These are phyloP conservation scores for Plusia festucae DNA, from an alignment of 2,888 invertebrate species.

Conservation along the genomic window DNA sequence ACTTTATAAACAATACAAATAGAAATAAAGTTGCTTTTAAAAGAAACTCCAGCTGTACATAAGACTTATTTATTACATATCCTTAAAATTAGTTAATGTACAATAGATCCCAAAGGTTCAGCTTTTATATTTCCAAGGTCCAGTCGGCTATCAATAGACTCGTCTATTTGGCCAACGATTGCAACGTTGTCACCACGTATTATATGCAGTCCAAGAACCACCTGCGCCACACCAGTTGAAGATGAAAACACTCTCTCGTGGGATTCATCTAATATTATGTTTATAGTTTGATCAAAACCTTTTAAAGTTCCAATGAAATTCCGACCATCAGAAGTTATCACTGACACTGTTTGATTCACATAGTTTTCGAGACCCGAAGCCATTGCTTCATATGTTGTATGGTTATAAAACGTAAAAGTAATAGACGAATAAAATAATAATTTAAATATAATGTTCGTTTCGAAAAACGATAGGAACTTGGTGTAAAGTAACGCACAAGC, in stretches of 20 bases:
- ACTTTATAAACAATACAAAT: background rate
- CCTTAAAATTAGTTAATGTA: slow-evolving; percentile 91
- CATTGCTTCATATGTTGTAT: slow-evolving; percentile 84
- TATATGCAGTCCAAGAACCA: slow-evolving; percentile 98
- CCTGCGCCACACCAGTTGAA: slow-evolving; percentile 94
- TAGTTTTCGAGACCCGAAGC: slow-evolving; percentile 96
- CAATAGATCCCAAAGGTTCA: slow-evolving; percentile 94
- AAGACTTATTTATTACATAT: slow-evolving; percentile 70
- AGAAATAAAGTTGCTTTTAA: background rate
- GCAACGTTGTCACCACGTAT: slow-evolving; percentile 99
- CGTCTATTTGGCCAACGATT: slow-evolving; percentile 95
- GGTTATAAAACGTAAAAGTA: slow-evolving; percentile 3
- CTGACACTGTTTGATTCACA: slow-evolving; percentile 97
- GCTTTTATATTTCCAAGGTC: slow-evolving; percentile 95
- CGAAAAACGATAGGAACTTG: background rate
- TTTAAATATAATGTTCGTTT: background rate
- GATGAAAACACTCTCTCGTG: slow-evolving; percentile 99
- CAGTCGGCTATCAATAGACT: slow-evolving; percentile 94
- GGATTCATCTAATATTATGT: slow-evolving; percentile 98
- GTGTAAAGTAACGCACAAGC: background rate
- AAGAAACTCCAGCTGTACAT: slow-evolving; percentile 38
- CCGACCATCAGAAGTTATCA: slow-evolving; percentile 98
- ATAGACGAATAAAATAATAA: background rate
- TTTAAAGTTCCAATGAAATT: slow-evolving; percentile 99
- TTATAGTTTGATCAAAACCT: slow-evolving; percentile 99